Conservation (phyloP, 2,797 vertebrate species). For the Prunella strophiata region DNA sequence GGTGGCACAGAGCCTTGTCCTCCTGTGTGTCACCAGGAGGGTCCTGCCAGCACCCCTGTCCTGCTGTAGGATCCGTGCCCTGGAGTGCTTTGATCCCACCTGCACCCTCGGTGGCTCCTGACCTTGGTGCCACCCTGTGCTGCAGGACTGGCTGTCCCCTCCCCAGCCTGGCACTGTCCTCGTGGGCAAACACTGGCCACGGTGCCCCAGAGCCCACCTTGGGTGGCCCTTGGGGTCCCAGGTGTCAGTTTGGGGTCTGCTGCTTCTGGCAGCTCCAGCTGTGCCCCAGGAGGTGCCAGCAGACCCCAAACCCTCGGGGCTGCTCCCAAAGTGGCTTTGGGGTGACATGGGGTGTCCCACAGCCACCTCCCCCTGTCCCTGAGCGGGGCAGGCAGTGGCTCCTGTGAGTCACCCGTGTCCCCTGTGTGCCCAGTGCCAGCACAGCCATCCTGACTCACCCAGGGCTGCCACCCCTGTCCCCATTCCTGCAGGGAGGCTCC, state of each 20-base stretch:
- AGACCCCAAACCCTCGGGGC: background rate
- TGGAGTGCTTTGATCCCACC: background rate
- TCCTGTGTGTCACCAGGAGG: background rate
- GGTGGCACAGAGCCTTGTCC: background rate
- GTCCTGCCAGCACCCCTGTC: background rate
- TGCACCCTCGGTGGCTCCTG: accelerated
- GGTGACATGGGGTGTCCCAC: background rate
- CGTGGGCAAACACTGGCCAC: accelerated
- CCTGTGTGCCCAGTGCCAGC: background rate
- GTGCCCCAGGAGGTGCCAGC: background rate
- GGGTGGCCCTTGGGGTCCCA: background rate
- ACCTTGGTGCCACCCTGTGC: background rate
- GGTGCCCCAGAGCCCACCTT: background rate
- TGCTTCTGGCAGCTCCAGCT: background rate
- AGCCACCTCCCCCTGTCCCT: background rate
- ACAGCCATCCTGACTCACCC: background rate
- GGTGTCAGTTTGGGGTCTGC: accelerated
- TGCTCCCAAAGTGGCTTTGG: background rate
- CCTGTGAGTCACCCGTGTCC: background rate
- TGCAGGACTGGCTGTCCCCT: background rate
- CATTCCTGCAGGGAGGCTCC: background rate
- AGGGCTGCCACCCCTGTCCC: background rate
- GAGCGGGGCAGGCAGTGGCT: background rate
- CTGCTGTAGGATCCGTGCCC: accelerated
- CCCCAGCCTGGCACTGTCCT: background rate